Conservation (phyloP, 2,113 vertebrate species). For the Taxidea taxus region DNA sequence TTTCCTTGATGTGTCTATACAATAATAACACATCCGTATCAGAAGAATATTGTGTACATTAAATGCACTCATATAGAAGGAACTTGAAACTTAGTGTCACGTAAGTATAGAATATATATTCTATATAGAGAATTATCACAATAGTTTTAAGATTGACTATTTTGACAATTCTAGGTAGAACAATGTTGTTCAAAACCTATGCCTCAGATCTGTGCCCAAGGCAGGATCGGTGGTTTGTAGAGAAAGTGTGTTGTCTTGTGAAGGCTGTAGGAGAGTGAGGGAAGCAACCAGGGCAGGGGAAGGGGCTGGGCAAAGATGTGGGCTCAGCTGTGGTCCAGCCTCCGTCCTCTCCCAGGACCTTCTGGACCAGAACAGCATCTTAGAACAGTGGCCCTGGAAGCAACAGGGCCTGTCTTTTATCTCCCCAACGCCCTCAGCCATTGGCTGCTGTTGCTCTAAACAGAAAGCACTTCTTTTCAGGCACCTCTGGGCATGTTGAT, state of each 20-base stretch:
- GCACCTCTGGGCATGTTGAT: neutral
- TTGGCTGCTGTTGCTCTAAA: neutral
- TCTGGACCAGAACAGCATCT: neutral
- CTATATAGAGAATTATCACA: neutral
- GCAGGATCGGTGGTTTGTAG: neutral
- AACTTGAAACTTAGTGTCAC: neutral
- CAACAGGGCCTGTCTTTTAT: neutral
- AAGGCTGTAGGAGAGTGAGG: neutral
- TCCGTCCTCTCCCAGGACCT: neutral
- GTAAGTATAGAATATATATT: neutral
- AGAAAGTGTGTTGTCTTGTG: neutral
- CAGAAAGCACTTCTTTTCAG: neutral
- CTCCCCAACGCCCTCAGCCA: rapidly evolving
- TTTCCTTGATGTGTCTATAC: neutral
- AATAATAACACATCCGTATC: neutral
- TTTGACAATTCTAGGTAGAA: neutral
- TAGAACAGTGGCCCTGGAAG: neutral
- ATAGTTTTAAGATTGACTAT: neutral
- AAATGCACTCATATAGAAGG: neutral
- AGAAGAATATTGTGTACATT: neutral
- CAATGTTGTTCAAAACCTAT: neutral
- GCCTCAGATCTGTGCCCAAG: neutral
- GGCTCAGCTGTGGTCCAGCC: neutral
- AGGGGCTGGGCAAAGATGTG: neutral
- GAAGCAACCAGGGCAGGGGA: neutral